phyloP scores from a whole-genome alignment of 2,797 vertebrate species.

The Chiroxiphia lanceolata region DNA sequence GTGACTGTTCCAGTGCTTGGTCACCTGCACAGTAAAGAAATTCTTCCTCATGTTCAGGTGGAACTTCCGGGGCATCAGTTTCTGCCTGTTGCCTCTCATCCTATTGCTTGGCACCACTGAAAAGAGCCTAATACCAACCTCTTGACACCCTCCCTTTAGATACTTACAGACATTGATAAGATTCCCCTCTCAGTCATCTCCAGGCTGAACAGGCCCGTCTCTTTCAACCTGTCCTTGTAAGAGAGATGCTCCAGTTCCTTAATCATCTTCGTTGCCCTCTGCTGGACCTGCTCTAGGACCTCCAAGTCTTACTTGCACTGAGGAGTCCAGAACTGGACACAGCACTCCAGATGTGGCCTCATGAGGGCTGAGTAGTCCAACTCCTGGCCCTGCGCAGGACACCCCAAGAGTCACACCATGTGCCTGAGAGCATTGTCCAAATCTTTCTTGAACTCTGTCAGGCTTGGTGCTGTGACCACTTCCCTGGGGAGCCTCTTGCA shows the following conservation, averaged over 20 bases:
- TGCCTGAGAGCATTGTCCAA: background rate
- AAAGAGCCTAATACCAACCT: background rate
- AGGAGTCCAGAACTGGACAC: background rate
- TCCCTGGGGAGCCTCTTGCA: background rate
- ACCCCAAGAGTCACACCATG: background rate
- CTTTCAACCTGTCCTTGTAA: background rate
- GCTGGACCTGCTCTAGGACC: background rate
- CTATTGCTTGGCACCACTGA: no score
- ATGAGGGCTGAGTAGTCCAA: background rate
- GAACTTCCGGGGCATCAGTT: background rate
- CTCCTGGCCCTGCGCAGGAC: background rate
- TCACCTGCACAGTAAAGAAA: background rate
- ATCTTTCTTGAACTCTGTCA: background rate
- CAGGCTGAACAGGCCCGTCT: background rate
- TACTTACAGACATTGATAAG: background rate
- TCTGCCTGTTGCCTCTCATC: background rate
- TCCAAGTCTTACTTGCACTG: background rate
- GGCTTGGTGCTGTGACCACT: background rate
- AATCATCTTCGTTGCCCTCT: background rate
- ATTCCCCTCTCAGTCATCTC: background rate
- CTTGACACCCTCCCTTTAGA: background rate
- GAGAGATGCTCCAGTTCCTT: background rate
- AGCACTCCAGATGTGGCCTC: background rate
- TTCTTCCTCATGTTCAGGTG: background rate
- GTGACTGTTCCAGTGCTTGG: rapidly evolving